A percentile compares a stretch with the other conserved stretches of the same genome.
These are phyloP conservation scores for Chymomyza caudatula DNA, from an alignment of 2,888 invertebrate genomes.

Conservation along the genomic window DNA sequence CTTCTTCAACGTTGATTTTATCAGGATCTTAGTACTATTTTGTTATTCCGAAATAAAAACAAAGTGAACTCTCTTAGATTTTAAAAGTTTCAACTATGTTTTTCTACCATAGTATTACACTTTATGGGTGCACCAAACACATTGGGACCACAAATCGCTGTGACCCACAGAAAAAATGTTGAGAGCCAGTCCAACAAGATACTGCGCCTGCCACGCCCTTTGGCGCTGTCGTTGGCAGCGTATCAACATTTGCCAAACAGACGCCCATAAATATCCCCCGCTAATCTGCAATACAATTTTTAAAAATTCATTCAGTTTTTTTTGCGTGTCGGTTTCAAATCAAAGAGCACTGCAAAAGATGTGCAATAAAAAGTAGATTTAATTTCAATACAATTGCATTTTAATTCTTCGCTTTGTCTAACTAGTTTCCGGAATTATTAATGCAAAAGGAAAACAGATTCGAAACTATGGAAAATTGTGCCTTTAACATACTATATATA, in stretches of 20 bases:
- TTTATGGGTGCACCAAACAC: background rate
- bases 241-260: conserved; percentile 43
- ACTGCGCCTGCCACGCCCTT: background rate
- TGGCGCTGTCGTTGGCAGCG: conserved; percentile 32
- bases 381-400: conserved; percentile 23
- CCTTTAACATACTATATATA: conserved; percentile 8
- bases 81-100: no score
- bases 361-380: conserved; percentile 39
- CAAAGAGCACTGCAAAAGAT: conserved; percentile 28
- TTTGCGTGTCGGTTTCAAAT: conserved; percentile 15
- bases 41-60: no score
- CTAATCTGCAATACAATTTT: conserved; percentile 35
- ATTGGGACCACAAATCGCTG: background rate
- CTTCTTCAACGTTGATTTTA: no score
- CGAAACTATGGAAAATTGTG: background rate
- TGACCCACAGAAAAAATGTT: background rate
- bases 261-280: conserved; percentile 32
- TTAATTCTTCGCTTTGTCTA: conserved; percentile 36
- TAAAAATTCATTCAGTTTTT: conserved; percentile 37
- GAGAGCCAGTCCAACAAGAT: background rate
- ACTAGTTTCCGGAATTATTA: conserved; percentile 37
- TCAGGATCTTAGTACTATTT: no score
- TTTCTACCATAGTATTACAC: background rate
- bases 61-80: no score
- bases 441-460: background rate